phyloP scores from a whole-genome alignment of 2,113 vertebrate genomes.

The Coregonus clupeaformis region DNA sequence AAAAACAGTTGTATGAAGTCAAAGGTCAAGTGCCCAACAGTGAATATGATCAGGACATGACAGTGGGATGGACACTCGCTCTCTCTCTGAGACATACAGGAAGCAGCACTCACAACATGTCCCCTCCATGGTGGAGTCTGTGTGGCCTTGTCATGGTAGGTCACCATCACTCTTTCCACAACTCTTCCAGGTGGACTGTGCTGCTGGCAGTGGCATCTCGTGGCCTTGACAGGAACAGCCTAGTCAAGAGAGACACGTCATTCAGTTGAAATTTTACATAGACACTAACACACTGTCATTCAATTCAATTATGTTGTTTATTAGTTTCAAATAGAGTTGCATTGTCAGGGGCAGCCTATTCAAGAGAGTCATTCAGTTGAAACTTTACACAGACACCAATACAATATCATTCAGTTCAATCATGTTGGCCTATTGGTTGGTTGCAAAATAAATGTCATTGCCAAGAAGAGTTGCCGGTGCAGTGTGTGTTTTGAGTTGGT shows the following conservation, averaged over 20 bases:
- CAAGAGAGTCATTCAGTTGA: neutral
- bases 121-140: constrained; percentile 9
- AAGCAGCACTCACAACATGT: neutral
- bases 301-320: too few relatives aligned
- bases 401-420: too few relatives aligned
- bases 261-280: too few relatives aligned
- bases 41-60: neutral
- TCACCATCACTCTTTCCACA: neutral
- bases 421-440: neutral
- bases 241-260: neutral
- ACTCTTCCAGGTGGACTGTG: neutral
- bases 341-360: neutral
- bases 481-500: neutral
- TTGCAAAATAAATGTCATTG: too few relatives aligned
- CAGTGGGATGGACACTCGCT: neutral
- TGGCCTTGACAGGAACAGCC: neutral
- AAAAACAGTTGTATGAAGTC: neutral
- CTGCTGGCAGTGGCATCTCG: neutral
- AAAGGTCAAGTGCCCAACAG: neutral
- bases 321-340: neutral
- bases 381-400: too few relatives aligned
- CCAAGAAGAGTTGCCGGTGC: neutral
- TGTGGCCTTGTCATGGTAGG: neutral
- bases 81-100: neutral
- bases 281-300: too few relatives aligned